Evolutionary conservation across 2,888 invertebrate species (phyloP), one percentile per base, ranked within the genome.

Genomic region (Cerceris ruficornis): DNA sequence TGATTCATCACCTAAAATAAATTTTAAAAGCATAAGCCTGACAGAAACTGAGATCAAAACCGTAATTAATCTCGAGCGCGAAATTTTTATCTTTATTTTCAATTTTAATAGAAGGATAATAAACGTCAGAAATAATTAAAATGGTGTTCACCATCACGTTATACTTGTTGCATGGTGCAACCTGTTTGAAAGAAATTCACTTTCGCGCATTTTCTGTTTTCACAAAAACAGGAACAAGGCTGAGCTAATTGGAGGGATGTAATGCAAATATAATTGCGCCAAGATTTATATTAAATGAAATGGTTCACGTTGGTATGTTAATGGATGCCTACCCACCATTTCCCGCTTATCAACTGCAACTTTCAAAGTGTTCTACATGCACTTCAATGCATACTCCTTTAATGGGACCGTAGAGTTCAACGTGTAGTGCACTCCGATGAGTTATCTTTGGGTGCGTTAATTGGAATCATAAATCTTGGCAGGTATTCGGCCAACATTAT

Each of bases 391-490:
- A 9, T 6, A n/a, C 41, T n/a, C 62, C 28, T 28, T 28, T 28
- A 28, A 28, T 28, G 28, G 28, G 28, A 28, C 28, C 46, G 41
- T 64, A 39, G 55, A 70, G 42, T 41, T 14, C 60, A 57, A 46
- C 69, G 49, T 57, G 57, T 49, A 43, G 57, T 59, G 55, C 52
- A 41, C 58, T 43, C 52, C 15, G 9, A 57, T 15, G 50, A 54
- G 39, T 75, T 67, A 67, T 75, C 58, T 73, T 67, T 46, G 50
- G 17, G 41, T 7, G 13, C n/a, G 61, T 61, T 73, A 75, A 75
- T 73, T 62, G 61, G 50, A 9, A 50, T 39, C 17, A 61, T 61
- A 39, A 52, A 41, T 46, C 43, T 50, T 60, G 42, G 55, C 46
- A 28, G 55, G 42, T 59, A 42, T 43, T 60, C 55, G 42, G 11